phyloP scores from a whole-genome alignment of 2,888 invertebrate genomes.

The Lycaena phlaeas region DNA sequence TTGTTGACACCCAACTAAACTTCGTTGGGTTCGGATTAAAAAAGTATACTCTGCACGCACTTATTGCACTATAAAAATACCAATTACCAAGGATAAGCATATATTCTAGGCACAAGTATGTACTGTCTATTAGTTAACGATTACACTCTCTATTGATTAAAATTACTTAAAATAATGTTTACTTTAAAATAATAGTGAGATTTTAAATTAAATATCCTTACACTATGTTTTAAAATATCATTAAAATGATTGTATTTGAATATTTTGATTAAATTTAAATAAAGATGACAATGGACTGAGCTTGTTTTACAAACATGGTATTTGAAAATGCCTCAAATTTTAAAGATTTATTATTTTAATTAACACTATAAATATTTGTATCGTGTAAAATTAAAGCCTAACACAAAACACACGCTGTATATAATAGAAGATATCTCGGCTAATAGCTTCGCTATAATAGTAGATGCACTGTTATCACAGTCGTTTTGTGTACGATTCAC shows the following conservation, averaged over 20 bases:
- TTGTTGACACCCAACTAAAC: neutral
- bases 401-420: too few species aligned
- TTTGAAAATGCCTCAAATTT: too few species aligned
- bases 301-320: constrained; percentile 2
- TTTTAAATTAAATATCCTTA: constrained; percentile 20
- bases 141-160: constrained; percentile 49
- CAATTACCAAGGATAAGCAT: constrained; percentile 59
- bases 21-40: neutral
- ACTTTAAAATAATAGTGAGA: constrained; percentile 32
- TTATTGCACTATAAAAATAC: constrained; percentile 69
- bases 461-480: too few species aligned
- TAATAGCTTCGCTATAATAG: too few species aligned
- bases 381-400: too few species aligned
- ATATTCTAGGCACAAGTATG: constrained; percentile 69
- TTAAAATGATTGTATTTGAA: constrained; percentile 16
- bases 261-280: neutral
- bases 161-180: constrained; percentile 39
- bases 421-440: too few species aligned
- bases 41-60: constrained; percentile 11
- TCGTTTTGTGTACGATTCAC: too few species aligned
- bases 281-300: constrained; percentile 2
- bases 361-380: too few species aligned
- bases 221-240: constrained; percentile 18
- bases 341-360: too few species aligned
- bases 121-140: constrained; percentile 53